A percentile compares a stretch with the other conserved stretches of the same genome.
These are phyloP conservation scores for Sebastes kiyomatsui DNA, from an alignment of 2,797 vertebrate genomes.

Conservation along the genomic window DNA sequence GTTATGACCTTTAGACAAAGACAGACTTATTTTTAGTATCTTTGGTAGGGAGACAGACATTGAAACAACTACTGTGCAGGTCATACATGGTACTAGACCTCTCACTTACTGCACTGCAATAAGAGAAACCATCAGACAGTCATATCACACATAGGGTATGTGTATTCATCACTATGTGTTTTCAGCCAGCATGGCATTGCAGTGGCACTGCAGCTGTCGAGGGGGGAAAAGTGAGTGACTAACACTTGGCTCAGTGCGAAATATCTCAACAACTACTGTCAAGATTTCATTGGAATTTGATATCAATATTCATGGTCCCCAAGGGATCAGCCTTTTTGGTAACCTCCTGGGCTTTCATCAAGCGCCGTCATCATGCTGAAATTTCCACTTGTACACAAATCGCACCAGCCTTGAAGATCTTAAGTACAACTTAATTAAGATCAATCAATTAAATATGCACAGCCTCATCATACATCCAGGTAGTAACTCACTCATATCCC, in stretches of 20 bases:
- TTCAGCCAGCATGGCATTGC: background rate
- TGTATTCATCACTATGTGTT: background rate
- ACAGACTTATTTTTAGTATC: no score
- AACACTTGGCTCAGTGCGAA: background rate
- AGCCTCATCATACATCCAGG: background rate
- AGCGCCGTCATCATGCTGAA: background rate
- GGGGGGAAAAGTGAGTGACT: background rate
- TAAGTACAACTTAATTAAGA: background rate
- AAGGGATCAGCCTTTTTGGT: no score
- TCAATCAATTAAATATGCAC: background rate
- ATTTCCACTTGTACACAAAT: background rate
- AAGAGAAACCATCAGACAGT: background rate
- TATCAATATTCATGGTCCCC: background rate
- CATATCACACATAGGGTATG: background rate
- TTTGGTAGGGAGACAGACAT: background rate
- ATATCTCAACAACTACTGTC: background rate
- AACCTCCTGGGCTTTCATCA: background rate
- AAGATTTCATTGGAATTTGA: background rate
- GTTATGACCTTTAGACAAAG: background rate
- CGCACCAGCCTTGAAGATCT: background rate
- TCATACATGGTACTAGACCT: background rate
- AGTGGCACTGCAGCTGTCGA: background rate
- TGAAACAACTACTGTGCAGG: background rate
- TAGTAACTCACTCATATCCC: background rate
- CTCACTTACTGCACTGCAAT: background rate